These are phyloP conservation scores for Emys orbicularis DNA, from an alignment of 2,797 vertebrate species.

Conservation along the genomic window DNA sequence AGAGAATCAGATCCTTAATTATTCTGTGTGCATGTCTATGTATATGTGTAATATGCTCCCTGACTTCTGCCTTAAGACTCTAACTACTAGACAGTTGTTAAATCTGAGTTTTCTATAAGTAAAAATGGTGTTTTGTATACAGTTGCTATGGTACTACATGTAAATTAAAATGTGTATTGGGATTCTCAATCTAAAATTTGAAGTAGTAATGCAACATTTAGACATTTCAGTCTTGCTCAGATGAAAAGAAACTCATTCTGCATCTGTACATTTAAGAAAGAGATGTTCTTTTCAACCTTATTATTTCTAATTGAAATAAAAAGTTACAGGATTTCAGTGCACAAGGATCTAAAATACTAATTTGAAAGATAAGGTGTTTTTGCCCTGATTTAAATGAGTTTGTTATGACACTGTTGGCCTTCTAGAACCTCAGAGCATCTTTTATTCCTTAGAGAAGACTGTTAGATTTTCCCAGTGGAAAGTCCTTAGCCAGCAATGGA, in stretches of 20 bases:
- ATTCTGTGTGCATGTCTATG: neutral
- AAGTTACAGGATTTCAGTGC: neutral
- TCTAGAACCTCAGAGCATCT: neutral
- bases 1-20: conserved; percentile 39
- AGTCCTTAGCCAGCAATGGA: neutral
- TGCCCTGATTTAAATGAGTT: neutral
- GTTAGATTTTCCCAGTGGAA: neutral
- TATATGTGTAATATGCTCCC: neutral
- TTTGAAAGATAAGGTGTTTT: conserved; percentile 18
- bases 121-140: conserved; percentile 43
- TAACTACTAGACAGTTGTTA: neutral
- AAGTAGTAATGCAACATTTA: conserved; percentile 39
- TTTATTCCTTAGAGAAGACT: conserved; percentile 1
- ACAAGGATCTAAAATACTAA: neutral
- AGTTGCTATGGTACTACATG: conserved; percentile 47
- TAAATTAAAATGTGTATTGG: conserved; percentile 37
- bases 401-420: neutral
- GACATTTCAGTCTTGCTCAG: conserved; percentile 40
- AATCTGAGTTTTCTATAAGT: conserved; percentile 22
- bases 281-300: neutral
- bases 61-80: conserved; percentile 42
- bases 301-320: conserved; percentile 30
- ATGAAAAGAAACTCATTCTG: neutral
- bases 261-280: neutral
- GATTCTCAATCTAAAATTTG: conserved; percentile 55